These are phyloP conservation scores for Grus americana DNA, from an alignment of 2,113 vertebrate species.

Conservation along the genomic window DNA sequence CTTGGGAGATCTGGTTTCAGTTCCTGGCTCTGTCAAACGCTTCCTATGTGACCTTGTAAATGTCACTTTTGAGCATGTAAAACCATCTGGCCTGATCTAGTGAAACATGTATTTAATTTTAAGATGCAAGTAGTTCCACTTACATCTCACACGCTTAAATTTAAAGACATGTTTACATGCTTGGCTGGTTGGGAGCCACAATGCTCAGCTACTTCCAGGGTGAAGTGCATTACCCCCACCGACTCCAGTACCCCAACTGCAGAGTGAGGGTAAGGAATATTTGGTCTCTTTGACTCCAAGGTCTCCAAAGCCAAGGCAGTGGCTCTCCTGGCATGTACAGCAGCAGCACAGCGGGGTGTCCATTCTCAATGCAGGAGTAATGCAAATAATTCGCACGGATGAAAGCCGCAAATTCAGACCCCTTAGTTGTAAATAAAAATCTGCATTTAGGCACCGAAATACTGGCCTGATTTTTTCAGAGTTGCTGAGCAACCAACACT, in stretches of 20 bases:
- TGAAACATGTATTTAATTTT: constrained; percentile 67
- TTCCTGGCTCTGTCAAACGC: constrained; percentile 55
- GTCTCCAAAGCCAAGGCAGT: background rate
- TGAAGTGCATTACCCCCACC: background rate
- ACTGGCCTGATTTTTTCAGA: constrained; percentile 17
- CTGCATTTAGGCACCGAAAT: background rate
- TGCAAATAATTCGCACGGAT: background rate
- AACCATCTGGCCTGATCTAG: constrained; percentile 61
- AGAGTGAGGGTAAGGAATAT: fast-evolving
- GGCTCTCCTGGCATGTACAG: fast-evolving
- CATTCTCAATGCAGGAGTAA: background rate
- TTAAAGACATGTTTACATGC: constrained; percentile 51
- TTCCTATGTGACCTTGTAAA: constrained; percentile 67
- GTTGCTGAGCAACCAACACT: constrained; percentile 31
- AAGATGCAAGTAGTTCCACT: constrained; percentile 54
- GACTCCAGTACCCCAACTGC: background rate
- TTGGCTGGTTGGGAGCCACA: constrained; percentile 5
- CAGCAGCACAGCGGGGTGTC: background rate
- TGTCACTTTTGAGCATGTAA: constrained; percentile 59
- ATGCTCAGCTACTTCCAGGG: background rate
- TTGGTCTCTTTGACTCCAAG: background rate
- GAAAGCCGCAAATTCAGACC: background rate
- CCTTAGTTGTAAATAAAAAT: background rate
- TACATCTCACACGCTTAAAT: constrained; percentile 17
- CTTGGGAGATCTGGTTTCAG: constrained; percentile 1